Base-by-base conservation (phyloP, 1,140 invertebrate species). In the Pseudomyrmex cubaensis region DNA sequence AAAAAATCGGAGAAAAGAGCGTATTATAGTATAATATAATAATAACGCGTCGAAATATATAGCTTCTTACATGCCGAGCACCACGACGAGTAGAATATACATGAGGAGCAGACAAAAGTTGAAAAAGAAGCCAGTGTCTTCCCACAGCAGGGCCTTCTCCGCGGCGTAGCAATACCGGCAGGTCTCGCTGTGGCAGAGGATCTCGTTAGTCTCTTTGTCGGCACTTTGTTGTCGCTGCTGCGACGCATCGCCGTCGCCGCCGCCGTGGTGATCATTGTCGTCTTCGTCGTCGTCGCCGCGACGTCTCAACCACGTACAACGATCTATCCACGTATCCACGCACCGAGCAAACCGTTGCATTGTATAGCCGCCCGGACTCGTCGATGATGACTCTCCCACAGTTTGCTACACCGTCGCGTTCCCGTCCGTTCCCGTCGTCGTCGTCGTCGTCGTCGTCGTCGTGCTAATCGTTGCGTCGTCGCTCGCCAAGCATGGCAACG, bases 41-140 rank as follows among this genome's bases (percentile, higher is more conserved):
- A 35, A 35, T 35, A 35, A 35, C 35, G 57, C n/a, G 9, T 17
- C 57, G 20, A 17, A 59, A 8, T 17, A 7, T 46, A 17, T 10
- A 10, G 0, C 7, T 12, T 62, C 86, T 89, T n/a, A 87, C 72
- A 73, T 69, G 74, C 78, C 83, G 80, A 90, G 82, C 17, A 62
- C 12, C 50, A 87, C 69, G 44, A 87, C 48, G 35, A 87, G 35
- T 35, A 48, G 22, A 72, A 84, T 17, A 77, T 15, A 35, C 35
- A 7, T 35, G 35, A 35, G 35, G 0, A 35, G 35, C 35, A 35
- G 35, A 1, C 35, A 35, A 5, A 35, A 35, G 62, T 67, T 77
- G 74, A 77, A 2, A 50, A 77, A 22, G 62, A 77, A 44, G n/a
- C 22, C 20, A 9, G 12, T 44, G 48, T 44, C 48, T 20, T 66